Percentiles rank a stretch among this genome's conserved stretches.
Evolutionary conservation across 2,888 invertebrate genomes (phyloP).

Genomic region (Dasypolia templi): DNA sequence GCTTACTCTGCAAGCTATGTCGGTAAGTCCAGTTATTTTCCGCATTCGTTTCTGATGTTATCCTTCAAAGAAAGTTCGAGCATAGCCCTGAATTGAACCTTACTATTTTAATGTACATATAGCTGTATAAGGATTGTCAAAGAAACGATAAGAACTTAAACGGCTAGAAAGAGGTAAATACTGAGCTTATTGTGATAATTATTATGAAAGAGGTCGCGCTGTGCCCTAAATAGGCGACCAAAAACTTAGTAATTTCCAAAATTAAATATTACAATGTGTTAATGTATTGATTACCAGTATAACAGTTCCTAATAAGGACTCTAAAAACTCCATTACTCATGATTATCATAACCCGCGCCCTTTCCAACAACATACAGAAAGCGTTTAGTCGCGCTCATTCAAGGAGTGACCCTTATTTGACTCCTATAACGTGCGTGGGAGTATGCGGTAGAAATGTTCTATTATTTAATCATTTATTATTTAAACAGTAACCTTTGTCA

Average conservation of each 20-base stretch:
- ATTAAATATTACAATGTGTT: neutral
- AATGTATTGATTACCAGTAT: neutral
- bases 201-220: neutral
- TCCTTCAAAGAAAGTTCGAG: too few species aligned
- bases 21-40: too few species aligned
- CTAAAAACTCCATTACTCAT: conserved; percentile 41
- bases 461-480: conserved; percentile 31
- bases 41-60: too few species aligned
- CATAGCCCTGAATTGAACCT: neutral
- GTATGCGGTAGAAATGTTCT: conserved; percentile 9
- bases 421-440: conserved; percentile 47
- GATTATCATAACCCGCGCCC: conserved; percentile 29
- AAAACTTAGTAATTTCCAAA: neutral
- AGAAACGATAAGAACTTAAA: neutral
- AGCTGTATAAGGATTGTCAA: neutral
- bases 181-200: neutral
- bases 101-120: too few species aligned
- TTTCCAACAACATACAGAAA: conserved; percentile 33
- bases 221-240: neutral
- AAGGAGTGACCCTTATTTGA: conserved; percentile 58
- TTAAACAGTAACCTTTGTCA: conserved; percentile 20
- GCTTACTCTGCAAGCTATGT: too few species aligned
- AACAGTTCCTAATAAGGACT: conserved; percentile 20
- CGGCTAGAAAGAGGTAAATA: too few species aligned
- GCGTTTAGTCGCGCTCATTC: conserved; percentile 45